Evolutionary conservation across 2,113 vertebrate species (phyloP), one percentile per base, ranked within the genome.

Genomic region (Brienomyrus longianalis): DNA sequence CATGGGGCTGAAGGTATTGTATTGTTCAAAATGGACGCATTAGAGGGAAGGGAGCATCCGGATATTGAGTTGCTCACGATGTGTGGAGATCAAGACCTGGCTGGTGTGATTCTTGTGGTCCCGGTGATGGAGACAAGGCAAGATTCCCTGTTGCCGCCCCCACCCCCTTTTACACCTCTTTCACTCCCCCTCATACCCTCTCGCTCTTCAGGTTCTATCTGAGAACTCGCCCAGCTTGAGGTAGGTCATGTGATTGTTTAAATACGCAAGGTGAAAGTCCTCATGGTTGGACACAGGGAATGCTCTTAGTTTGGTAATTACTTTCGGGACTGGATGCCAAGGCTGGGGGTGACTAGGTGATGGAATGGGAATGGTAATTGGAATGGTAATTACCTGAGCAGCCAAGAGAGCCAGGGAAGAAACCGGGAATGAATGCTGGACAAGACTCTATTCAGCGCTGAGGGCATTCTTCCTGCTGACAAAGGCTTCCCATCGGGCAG

Each of bases 381-480:
- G 83, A 84, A 45, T 84, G 83, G 83, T 84, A 84, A 84, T 84
- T 84, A 92, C 89, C 66, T 52, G 91, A 89, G 45, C 90, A 90
- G 87, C 66, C 35, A 45, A 85, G 88, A 92, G 90, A 27, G 27
- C 62, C 80, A 92, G 88, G 89, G 90, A 92, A 90, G 91, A 91
- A 86, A 89, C 88, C 83, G 92, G 91, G 92, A 91, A 35, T 91
- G 90, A 93, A 94, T 90, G 91, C 89, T 80, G 70, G 89, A 91
- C 90, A 52, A 87, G 77, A 86, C 59, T 50, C 84, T 56, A 66
- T 91, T 50, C 86, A 92, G 35, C 59, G 88, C 88, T 90, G 88
- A 92, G 90, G 84, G 89, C 87, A 85, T 91, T 89, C 89, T 88
- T 92, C 91, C 92, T 86, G 21, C 88, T 50, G 27, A 89, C 90